Conservation (phyloP, 2,797 vertebrate genomes). For the Tolypeutes matacus region DNA sequence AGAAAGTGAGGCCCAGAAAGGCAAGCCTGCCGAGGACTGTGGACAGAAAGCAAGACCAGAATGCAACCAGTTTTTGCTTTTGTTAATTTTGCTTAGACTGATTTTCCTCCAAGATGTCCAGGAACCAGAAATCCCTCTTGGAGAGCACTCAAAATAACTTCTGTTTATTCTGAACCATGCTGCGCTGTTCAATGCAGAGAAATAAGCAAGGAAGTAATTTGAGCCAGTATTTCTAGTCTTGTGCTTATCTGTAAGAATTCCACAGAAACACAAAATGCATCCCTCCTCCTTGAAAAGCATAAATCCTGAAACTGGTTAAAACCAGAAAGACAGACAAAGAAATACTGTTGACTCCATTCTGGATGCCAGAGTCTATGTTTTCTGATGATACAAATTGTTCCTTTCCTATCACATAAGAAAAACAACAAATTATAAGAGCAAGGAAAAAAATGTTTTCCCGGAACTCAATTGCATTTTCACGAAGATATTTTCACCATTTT, state of each 20-base stretch:
- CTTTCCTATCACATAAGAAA: constrained; percentile 61
- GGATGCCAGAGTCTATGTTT: constrained; percentile 59
- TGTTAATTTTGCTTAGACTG: constrained; percentile 82
- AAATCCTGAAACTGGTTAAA: constrained; percentile 58
- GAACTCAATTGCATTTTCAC: constrained; percentile 19
- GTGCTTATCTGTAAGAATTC: constrained; percentile 76
- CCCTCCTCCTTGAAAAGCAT: constrained; percentile 66
- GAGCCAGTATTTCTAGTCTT: constrained; percentile 63
- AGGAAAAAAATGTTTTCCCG: constrained; percentile 51
- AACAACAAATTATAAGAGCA: constrained; percentile 65
- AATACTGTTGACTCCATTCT: constrained; percentile 19
- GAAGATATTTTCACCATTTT: constrained; percentile 36
- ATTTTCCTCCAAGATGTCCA: constrained; percentile 85
- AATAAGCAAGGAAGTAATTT: constrained; percentile 80
- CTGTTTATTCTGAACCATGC: constrained; percentile 81
- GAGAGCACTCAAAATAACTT: constrained; percentile 83
- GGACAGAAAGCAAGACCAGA: constrained; percentile 73
- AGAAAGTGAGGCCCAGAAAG: not conserved
- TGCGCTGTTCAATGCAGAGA: constrained; percentile 74
- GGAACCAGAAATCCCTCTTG: constrained; percentile 83
- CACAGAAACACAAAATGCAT: constrained; percentile 47
- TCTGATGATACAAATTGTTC: constrained; percentile 70
- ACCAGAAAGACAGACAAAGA: constrained; percentile 64
- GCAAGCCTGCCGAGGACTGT: not conserved
- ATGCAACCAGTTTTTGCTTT: constrained; percentile 81